Percentiles rank a stretch among this genome's conserved stretches.
phyloP scores from a whole-genome alignment of 2,797 vertebrate genomes.

The Varecia variegata region DNA sequence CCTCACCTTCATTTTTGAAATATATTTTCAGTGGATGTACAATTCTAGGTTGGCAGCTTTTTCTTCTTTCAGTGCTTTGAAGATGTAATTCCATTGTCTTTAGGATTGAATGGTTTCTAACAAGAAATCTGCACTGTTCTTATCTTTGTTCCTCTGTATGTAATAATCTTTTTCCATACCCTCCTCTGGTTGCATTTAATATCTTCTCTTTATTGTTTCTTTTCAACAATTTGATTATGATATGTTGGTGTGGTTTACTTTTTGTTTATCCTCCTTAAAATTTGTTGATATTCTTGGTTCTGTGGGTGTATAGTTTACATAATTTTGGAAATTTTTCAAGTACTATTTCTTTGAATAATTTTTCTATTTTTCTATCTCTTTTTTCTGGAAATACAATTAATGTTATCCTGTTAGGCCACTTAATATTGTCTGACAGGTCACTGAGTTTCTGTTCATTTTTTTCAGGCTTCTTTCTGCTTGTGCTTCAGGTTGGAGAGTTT shows the following conservation, averaged over 20 bases:
- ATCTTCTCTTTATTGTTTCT: constrained; percentile 4
- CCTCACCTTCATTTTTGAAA: constrained; percentile 29
- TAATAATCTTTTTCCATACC: background rate
- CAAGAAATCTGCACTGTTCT: background rate
- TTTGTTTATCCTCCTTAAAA: background rate
- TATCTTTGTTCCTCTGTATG: background rate
- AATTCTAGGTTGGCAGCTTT: constrained; percentile 3
- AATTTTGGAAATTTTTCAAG: constrained; percentile 8
- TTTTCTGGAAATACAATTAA: constrained; percentile 19
- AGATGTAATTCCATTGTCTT: background rate
- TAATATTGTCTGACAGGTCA: background rate
- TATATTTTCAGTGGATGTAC: background rate
- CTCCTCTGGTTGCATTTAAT: background rate
- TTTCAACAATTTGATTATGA: constrained; percentile 16
- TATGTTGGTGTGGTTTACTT: background rate
- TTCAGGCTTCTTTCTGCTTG: background rate
- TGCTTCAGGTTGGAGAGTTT: background rate
- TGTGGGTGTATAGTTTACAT: background rate
- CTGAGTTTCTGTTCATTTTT: background rate
- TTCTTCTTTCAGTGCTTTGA: background rate
- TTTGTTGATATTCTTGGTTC: constrained; percentile 43
- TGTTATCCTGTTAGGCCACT: background rate
- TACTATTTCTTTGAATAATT: constrained; percentile 22
- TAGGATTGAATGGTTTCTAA: constrained; percentile 34
- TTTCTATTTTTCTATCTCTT: constrained; percentile 7